Percentiles rank a stretch among this genome's conserved stretches.
Conservation (phyloP, 1,140 invertebrate species). For the Dryas iulia region DNA sequence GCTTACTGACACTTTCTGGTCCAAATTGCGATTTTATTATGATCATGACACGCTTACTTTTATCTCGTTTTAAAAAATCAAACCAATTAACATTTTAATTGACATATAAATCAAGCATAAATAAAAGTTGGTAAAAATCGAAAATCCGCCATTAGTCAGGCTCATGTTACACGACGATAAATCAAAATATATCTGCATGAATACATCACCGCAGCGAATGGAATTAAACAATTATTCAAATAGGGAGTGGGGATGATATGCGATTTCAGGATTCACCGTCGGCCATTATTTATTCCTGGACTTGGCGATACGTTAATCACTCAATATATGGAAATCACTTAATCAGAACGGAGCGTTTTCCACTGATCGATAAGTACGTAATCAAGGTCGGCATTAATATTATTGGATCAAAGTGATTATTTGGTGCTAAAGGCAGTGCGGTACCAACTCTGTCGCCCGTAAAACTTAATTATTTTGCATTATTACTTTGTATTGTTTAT, state of each 20-base stretch:
- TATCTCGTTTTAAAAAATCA: neutral
- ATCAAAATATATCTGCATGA: slow-evolving; percentile 25
- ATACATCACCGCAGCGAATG: slow-evolving; percentile 40
- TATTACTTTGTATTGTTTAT: too few relatives aligned
- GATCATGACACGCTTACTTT: neutral
- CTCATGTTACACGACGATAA: slow-evolving; percentile 9
- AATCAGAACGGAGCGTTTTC: neutral
- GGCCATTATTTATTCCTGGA: slow-evolving; percentile 40
- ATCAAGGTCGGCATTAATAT: neutral
- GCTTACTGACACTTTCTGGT: neutral
- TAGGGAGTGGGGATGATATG: slow-evolving; percentile 58
- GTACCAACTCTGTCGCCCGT: too few relatives aligned
- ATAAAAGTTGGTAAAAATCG: neutral
- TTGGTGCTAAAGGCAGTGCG: neutral
- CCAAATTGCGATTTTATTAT: neutral
- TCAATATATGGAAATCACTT: slow-evolving; percentile 21
- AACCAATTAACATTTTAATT: slow-evolving; percentile 8
- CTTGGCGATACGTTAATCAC: slow-evolving; percentile 30
- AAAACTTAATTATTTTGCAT: too few relatives aligned
- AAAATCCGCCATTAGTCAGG: slow-evolving; percentile 21
- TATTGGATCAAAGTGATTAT: neutral
- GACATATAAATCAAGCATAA: neutral
- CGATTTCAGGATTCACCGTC: slow-evolving; percentile 41
- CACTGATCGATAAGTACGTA: neutral
- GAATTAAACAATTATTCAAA: slow-evolving; percentile 68